phyloP scores from a whole-genome alignment of 1,140 invertebrate genomes.

The Euwallacea fornicatus region DNA sequence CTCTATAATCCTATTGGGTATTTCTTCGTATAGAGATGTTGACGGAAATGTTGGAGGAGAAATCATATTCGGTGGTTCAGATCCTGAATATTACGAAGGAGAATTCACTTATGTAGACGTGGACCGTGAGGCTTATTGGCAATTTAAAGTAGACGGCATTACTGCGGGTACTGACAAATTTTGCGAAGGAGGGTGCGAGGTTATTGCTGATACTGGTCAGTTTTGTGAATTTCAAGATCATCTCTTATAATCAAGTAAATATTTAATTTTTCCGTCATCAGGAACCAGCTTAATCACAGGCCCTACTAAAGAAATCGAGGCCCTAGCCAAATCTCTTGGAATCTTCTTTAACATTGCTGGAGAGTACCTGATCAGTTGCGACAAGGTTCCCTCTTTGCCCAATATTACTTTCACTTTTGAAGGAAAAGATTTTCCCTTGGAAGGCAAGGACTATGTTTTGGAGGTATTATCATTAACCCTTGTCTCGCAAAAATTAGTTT shows the following conservation, averaged over 20 bases:
- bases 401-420: conserved; percentile 76
- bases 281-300: conserved; percentile 92
- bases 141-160: conserved; percentile 79
- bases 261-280: background rate
- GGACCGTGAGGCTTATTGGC: conserved; percentile 90
- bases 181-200: conserved; percentile 79
- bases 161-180: conserved; percentile 56
- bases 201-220: conserved; percentile 89
- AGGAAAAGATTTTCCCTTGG: conserved; percentile 76
- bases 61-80: conserved; percentile 91
- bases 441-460: conserved; percentile 84
- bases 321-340: conserved; percentile 82
- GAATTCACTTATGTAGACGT: conserved; percentile 91
- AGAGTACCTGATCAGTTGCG: conserved; percentile 82
- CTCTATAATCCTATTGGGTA: too few relatives aligned
- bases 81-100: conserved; percentile 85
- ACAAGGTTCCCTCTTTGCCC: conserved; percentile 74
- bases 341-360: conserved; percentile 79
- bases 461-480: conserved; percentile 61
- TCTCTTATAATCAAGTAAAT: background rate
- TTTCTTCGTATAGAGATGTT: conserved; percentile 64
- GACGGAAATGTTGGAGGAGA: conserved; percentile 78
- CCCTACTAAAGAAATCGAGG: conserved; percentile 76
- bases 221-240: background rate
- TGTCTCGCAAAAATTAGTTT: background rate